phyloP scores from a whole-genome alignment of 2,888 invertebrate species.

The Ormyrus pomaceus region DNA sequence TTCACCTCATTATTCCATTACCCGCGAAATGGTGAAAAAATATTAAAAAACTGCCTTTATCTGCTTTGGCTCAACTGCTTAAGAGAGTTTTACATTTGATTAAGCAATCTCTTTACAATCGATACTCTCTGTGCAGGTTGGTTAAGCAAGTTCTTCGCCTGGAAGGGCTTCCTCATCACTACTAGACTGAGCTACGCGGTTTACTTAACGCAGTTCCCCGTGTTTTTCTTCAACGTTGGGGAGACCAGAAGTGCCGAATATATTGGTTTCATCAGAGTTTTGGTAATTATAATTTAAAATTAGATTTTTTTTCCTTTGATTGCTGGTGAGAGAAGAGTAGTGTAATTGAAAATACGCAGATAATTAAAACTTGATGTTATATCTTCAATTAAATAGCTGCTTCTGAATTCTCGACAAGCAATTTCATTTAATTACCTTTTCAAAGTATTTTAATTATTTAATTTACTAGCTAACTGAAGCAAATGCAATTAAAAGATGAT shows the following conservation, averaged over 20 bases:
- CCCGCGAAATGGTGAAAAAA: too few species aligned
- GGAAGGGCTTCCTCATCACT: slow-evolving; percentile 80
- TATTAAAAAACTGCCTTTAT: too few species aligned
- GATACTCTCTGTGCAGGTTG: slow-evolving; percentile 74
- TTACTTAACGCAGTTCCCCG: slow-evolving; percentile 84
- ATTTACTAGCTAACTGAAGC: too few species aligned
- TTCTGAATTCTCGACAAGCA: not conserved
- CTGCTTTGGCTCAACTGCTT: not conserved
- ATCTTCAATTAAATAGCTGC: not conserved
- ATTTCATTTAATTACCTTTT: not conserved
- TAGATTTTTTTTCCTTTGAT: too few species aligned
- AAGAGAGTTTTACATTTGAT: not conserved
- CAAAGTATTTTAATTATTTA: too few species aligned
- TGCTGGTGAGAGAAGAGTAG: too few species aligned
- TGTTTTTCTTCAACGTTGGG: slow-evolving; percentile 84
- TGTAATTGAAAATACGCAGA: too few species aligned
- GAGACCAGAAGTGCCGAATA: slow-evolving; percentile 78
- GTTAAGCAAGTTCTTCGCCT: slow-evolving; percentile 78
- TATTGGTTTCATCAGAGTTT: slow-evolving; percentile 78
- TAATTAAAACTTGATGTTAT: too few species aligned
- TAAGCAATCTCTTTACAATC: slow-evolving; percentile 1
- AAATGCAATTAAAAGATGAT: too few species aligned
- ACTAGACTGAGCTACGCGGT: slow-evolving; percentile 84
- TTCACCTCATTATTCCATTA: too few species aligned
- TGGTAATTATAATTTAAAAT: slow-evolving; percentile 74